Conservation (phyloP, 2,797 vertebrate genomes). For the Pogoniulus pusillus region DNA sequence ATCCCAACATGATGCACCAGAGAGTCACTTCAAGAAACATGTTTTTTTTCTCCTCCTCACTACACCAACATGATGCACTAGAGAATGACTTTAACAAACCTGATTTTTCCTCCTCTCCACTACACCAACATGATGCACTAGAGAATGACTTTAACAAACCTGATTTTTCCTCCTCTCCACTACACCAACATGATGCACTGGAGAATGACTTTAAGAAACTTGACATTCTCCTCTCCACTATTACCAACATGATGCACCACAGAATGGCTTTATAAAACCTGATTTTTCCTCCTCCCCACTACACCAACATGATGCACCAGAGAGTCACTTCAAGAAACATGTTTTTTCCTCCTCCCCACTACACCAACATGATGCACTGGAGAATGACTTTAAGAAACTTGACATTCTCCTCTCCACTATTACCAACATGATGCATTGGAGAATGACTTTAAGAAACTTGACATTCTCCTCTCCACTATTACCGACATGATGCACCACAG, state of each 20-base stretch:
- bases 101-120: background rate
- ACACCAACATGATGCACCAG: accelerated
- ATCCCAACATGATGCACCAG: accelerated
- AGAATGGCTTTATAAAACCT: background rate
- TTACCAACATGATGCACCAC: too few species aligned
- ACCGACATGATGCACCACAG: too few species aligned
- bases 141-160: background rate
- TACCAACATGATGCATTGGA: background rate
- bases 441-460: background rate
- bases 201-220: background rate
- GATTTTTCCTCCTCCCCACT: background rate
- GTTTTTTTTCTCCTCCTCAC: too few species aligned
- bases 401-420: background rate
- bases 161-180: too few species aligned
- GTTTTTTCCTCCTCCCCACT: too few species aligned
- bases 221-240: background rate
- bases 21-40: background rate
- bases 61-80: too few species aligned
- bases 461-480: too few species aligned
- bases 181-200: too few species aligned
- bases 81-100: background rate
- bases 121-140: accelerated
- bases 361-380: too few species aligned
- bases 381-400: background rate
- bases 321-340: background rate